Evolutionary conservation across 2,113 vertebrate genomes (phyloP), one percentile per base, ranked within the genome.

Genomic region (Tor tambroides): DNA sequence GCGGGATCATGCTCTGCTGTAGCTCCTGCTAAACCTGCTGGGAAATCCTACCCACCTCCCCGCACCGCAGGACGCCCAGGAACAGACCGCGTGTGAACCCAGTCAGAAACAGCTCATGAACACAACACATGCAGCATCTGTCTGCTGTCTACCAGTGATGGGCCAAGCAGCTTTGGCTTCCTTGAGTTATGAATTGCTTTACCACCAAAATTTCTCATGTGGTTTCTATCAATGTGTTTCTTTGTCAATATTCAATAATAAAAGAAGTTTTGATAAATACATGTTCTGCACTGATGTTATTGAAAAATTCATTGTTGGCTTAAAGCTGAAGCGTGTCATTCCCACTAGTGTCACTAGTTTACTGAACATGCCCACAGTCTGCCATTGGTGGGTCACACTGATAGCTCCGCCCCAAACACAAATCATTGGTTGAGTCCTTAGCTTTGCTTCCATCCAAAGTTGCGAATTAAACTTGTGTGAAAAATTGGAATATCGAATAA

Each of bases 1-100:
- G 98, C 19, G 98, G 98, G 2, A 88, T 91, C 82, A 95, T 99
- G 91, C 96, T 99, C 35, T 97, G 96, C 93, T 98, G 97, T 72
- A 96, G 93, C 84, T 97, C 97, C 97, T 91, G 92, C 95, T 6
- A 91, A 92, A 80, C 89, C 90, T 74, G 93, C 95, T 0, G 95
- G 94, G 7, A 96, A 96, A 90, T 88, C 94, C 11, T 95, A 97
- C 92, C 95, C 96, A 2, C 93, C 96, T 8, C 89, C 74, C 4
- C 95, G 93, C 77, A 89, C 95, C 12, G 85, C 94, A 1, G 92
- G 93, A 51, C 94, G 95, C 30, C 90, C 93, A 2, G 95, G 94
- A 85, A 97, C 97, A 0, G 97, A 98, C 91, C 98, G 95, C 10
- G 85, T 90, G 1, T 90, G 86, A 85, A 63, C 1, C 2, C 71